Percentiles rank a stretch among this genome's conserved stretches.
Conservation (phyloP, 2,888 invertebrate species). For the Tipula vernalis region DNA sequence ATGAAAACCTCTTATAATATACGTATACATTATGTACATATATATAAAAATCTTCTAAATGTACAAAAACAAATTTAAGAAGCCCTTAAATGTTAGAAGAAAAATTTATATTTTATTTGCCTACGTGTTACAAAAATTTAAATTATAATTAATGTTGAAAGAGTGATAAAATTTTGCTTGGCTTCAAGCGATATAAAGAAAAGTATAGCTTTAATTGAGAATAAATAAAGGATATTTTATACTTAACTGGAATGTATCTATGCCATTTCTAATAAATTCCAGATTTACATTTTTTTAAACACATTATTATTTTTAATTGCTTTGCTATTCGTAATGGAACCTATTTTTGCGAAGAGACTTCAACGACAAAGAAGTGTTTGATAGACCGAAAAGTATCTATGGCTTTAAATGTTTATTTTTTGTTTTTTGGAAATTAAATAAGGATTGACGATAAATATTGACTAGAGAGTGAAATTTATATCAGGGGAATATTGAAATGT, state of each 20-base stretch:
- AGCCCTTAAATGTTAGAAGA: background rate
- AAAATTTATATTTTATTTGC: no score
- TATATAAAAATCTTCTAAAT: background rate
- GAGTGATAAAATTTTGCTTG: background rate
- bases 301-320: background rate
- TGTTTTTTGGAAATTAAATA: no score
- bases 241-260: no score
- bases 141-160: background rate
- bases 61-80: background rate
- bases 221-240: background rate
- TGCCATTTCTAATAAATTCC: background rate
- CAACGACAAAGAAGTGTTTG: no score
- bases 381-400: no score
- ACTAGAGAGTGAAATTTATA: no score
- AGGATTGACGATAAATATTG: no score
- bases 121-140: background rate
- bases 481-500: no score
- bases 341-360: no score
- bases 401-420: no score
- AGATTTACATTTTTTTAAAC: background rate
- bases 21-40: background rate
- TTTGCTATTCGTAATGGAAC: no score
- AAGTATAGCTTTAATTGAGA: background rate
- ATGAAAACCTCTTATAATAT: background rate
- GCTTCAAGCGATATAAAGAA: background rate